Evolutionary conservation across 2,113 vertebrate genomes (phyloP).

Genomic region (Ictidomys tridecemlineatus): DNA sequence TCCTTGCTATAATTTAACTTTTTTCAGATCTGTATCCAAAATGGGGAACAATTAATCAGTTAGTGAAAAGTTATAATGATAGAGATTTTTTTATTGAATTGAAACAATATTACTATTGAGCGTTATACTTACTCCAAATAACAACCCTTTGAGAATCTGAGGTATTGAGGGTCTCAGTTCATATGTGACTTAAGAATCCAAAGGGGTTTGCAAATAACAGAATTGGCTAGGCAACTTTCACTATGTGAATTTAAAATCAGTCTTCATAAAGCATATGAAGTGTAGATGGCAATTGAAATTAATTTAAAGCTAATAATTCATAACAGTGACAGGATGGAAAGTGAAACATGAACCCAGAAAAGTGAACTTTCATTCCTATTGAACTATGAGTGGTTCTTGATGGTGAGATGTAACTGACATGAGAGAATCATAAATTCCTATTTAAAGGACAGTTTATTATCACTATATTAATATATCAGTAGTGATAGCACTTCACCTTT

Average conservation of each 20-base stretch:
- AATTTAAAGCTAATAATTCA: background rate
- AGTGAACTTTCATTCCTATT: background rate
- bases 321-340: background rate
- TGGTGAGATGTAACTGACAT: background rate
- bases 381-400: background rate
- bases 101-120: background rate
- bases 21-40: background rate
- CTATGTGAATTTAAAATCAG: background rate
- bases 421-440: background rate
- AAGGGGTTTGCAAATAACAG: background rate
- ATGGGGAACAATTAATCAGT: background rate
- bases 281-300: background rate
- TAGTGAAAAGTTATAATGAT: background rate
- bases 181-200: background rate
- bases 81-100: background rate
- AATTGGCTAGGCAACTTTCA: background rate
- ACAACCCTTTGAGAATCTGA: background rate
- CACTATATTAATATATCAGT: background rate
- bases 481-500: background rate
- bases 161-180: background rate
- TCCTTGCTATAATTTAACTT: background rate
- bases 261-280: background rate
- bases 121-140: background rate
- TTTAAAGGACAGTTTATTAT: background rate
- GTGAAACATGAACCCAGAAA: background rate